phyloP scores from a whole-genome alignment of 2,888 invertebrate species.

The Caenorhabditis sp. region DNA sequence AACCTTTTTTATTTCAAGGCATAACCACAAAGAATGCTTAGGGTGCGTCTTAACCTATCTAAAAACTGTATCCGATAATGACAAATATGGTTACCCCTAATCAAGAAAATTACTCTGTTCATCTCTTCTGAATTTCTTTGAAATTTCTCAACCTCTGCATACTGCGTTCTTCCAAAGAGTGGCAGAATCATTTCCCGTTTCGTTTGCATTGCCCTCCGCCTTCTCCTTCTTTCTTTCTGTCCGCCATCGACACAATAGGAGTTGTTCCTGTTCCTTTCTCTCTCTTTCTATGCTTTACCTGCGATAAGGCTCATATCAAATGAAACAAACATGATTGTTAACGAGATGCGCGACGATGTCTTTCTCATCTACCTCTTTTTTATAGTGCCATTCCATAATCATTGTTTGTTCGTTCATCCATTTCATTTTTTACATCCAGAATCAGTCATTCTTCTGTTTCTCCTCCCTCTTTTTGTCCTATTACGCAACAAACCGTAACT shows the following conservation, averaged over 20 bases:
- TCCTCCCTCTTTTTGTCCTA: constrained; percentile 21
- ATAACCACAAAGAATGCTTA: no score
- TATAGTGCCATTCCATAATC: constrained; percentile 41
- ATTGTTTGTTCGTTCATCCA: constrained; percentile 46
- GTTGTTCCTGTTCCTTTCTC: constrained; percentile 62
- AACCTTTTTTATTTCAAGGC: no score
- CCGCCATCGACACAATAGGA: constrained; percentile 57
- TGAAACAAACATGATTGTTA: constrained; percentile 61
- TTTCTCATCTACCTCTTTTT: constrained; percentile 5
- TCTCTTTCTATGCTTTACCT: constrained; percentile 47
- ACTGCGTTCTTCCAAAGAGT: constrained; percentile 47
- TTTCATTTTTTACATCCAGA: constrained; percentile 49
- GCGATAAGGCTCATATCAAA: constrained; percentile 64
- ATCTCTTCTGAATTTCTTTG: constrained; percentile 5
- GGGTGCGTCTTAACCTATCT: not conserved
- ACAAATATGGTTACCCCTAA: no score
- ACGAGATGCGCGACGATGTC: constrained; percentile 50
- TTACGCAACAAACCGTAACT: constrained; percentile 64
- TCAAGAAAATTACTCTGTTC: no score
- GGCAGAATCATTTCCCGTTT: constrained; percentile 62
- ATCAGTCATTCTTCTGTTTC: constrained; percentile 38
- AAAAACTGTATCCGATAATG: no score
- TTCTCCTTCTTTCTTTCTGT: constrained; percentile 14
- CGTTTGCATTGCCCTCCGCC: constrained; percentile 55
- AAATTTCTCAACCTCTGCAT: constrained; percentile 34